Base-by-base conservation (phyloP, 2,113 vertebrate species). In the Grallaria varia region DNA sequence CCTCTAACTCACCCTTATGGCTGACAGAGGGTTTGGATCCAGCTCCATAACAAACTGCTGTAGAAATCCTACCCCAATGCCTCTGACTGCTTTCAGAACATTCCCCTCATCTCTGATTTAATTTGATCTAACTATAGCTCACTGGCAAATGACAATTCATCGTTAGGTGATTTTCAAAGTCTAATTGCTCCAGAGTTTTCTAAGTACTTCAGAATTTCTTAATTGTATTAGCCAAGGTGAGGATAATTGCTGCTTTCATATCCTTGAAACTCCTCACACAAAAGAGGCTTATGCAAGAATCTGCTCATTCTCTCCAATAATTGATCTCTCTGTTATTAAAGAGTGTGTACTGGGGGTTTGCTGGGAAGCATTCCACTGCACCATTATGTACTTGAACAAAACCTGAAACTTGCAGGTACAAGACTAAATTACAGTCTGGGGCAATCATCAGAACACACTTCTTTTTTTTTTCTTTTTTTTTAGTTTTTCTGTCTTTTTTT, bases 291-390 rank as follows among this genome's bases (percentile, higher is more conserved):
- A 94, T 96, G 91, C 90, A 96, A 96, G 95, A 93, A 88, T 91
- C 83, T 96, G 79, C 85, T 96, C 75, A 79, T 96, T 91, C 78
- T 86, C 78, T 95, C 84, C 85, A 67, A 87, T 88, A 96, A 97
- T 88, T 96, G 95, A 96, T 96, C 90, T 80, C 95, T 94, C 87
- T 97, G 95, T 96, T 97, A 96, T 97, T 97, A 97, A 93, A 90
- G 63, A 91, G 67, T 28, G 33, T 85, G 84, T 85, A 74, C 6
- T 22, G 87, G 63, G 85, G 79, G 87, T 80, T 85, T 96, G 93
- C 93, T 91, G 95, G 91, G 94, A 94, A 96, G 91, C 94, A 94
- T 97, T 97, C 91, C 85, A 74, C 90, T 33, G 74, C 73, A 74
- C 87, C 67, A 96, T 95, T 96, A 95, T 94, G 84, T 84, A 80